Base-by-base conservation (phyloP, 2,113 vertebrate genomes). In the Podilymbus podiceps region DNA sequence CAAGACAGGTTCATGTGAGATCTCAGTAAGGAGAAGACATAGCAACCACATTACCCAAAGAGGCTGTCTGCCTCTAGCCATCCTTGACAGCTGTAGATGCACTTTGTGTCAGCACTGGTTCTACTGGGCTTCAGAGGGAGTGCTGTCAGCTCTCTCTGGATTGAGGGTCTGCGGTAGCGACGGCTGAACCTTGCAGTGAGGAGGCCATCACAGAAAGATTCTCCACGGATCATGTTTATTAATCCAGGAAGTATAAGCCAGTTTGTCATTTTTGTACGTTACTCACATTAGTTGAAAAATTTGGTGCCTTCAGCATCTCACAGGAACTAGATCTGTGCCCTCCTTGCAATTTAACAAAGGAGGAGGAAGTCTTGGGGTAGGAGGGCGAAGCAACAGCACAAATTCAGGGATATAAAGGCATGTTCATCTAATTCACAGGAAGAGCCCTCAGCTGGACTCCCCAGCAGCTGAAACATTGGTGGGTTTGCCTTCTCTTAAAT, bases 41-140 rank as follows among this genome's bases (percentile, higher is more conserved):
- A 67, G 23, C 40, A 84, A 28, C 1, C 23, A 47, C 0, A 0
- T 1, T 63, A 8, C 8, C 24, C 42, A 33, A 50, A 73, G 8
- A 74, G 8, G 6, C 10, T 59, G 15, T 47, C 20, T 58, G 56
- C 25, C n/a, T 42, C 5, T 76, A 85, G 16, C 5, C 11, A 5
- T 35, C 49, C 31, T 60, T 71, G 85, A 63, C n/a, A 64, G 28
- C 19, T 88, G 25, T 9, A 11, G 16, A 16, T 40, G 12, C 31
- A 11, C 25, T 47, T 46, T 59, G 2, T 63, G 50, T 16, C 23
- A 73, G 24, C 0, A 0, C 8, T 2, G 6, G 14, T 24, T 7
- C 42, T 60, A 21, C 25, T n/a, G 30, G 18, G 17, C 14, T 92
- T 67, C 0, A 8, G 30, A 66, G 27, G 7, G 4, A 74, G 6